Percentiles rank a stretch among this genome's conserved stretches.
phyloP scores from a whole-genome alignment of 2,888 invertebrate genomes.

The Tinea semifulvella region DNA sequence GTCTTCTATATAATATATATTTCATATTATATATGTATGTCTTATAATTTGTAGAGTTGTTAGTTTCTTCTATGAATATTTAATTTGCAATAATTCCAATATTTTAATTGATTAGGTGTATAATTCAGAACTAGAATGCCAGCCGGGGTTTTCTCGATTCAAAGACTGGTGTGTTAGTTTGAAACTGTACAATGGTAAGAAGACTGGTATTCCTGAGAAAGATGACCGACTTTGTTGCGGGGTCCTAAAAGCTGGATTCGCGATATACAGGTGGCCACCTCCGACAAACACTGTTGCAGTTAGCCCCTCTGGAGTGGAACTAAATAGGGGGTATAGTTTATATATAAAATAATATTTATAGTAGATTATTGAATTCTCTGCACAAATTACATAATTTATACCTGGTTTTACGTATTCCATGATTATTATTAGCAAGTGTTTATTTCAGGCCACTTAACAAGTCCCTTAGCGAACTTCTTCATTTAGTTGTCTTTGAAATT shows the following conservation, averaged over 20 bases:
- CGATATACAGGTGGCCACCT: slow-evolving; percentile 76
- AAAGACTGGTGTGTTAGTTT: slow-evolving; percentile 72
- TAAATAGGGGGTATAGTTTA: slow-evolving; percentile 53
- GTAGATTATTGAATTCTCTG: no score
- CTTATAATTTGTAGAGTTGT: no score
- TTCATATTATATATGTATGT: background rate
- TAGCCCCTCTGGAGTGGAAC: slow-evolving; percentile 57
- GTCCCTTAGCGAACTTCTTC: no score
- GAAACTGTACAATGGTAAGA: slow-evolving; percentile 69
- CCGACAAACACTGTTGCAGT: slow-evolving; percentile 58
- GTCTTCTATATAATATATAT: no score
- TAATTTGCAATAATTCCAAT: no score
- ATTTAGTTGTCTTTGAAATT: no score
- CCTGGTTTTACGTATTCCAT: background rate
- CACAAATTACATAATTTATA: no score
- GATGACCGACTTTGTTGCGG: slow-evolving; percentile 45
- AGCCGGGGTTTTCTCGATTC: slow-evolving; percentile 71
- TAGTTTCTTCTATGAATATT: no score
- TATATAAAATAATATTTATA: no score
- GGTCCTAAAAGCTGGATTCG: slow-evolving; percentile 42
- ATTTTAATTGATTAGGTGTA: slow-evolving; percentile 71
- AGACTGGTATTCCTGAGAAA: slow-evolving; percentile 43
- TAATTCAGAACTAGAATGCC: slow-evolving; percentile 71
- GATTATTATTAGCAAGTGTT: no score
- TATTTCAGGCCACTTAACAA: no score